These are phyloP conservation scores for Pollicipes pollicipes DNA, from an alignment of 1,140 invertebrate genomes.

Conservation along the genomic window DNA sequence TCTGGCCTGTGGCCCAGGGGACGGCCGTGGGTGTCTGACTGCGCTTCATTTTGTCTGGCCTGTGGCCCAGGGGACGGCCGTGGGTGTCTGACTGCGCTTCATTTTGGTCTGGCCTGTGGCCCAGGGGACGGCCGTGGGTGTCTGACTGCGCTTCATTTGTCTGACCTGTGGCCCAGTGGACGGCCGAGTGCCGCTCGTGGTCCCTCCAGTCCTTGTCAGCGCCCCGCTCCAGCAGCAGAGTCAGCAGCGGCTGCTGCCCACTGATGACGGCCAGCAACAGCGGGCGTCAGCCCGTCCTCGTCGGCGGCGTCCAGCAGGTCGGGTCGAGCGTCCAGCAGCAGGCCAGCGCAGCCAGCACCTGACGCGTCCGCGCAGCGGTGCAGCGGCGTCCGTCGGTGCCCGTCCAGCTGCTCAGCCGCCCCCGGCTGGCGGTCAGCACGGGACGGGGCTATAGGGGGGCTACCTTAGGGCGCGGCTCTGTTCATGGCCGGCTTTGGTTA, in stretches of 20 bases:
- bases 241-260: slow-evolving; percentile 54
- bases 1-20: too few species aligned
- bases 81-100: too few species aligned
- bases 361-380: slow-evolving; percentile 74
- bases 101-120: too few species aligned
- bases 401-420: slow-evolving; percentile 41
- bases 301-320: slow-evolving; percentile 62
- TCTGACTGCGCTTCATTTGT: too few species aligned
- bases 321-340: slow-evolving; percentile 42
- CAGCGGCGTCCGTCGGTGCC: slow-evolving; percentile 64
- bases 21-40: too few species aligned
- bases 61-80: too few species aligned
- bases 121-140: too few species aligned
- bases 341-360: slow-evolving; percentile 27
- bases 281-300: slow-evolving; percentile 80
- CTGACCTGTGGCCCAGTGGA: slow-evolving; percentile 96
- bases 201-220: slow-evolving; percentile 77
- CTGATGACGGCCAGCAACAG: slow-evolving; percentile 83
- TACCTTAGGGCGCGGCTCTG: too few species aligned
- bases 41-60: too few species aligned
- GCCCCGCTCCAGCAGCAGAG: slow-evolving; percentile 54
- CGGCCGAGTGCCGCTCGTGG: slow-evolving; percentile 83
- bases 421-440: slow-evolving; percentile 40
- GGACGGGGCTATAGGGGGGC: too few species aligned
- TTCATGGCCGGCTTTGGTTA: too few species aligned